Percentiles rank a stretch among this genome's conserved stretches.
Evolutionary conservation across 2,888 invertebrate genomes (phyloP).

Genomic region (Drosophila mulleri): DNA sequence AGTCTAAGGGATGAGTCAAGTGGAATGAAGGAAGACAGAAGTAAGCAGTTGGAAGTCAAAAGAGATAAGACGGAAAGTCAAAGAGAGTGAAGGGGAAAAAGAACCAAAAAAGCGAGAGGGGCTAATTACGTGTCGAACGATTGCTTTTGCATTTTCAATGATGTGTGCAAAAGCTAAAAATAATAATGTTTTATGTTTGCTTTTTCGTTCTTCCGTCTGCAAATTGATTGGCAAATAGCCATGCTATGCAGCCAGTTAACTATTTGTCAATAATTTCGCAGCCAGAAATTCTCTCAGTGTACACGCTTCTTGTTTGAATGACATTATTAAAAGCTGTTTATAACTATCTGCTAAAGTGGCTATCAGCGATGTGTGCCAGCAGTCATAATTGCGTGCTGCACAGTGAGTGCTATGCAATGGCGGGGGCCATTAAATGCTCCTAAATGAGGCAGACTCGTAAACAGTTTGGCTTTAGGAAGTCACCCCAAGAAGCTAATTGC

Average conservation of each 20-base stretch:
- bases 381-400: slow-evolving; percentile 20
- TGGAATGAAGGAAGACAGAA: neutral
- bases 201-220: neutral
- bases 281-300: slow-evolving; percentile 35
- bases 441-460: slow-evolving; percentile 29
- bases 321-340: slow-evolving; percentile 36
- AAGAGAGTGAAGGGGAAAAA: too few species aligned
- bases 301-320: slow-evolving; percentile 28
- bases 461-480: slow-evolving; percentile 65
- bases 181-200: neutral
- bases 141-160: neutral
- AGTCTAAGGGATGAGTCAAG: too few species aligned
- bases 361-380: slow-evolving; percentile 48
- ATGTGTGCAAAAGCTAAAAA: neutral
- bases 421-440: slow-evolving; percentile 16
- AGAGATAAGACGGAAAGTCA: neutral
- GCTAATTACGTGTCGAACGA: too few species aligned
- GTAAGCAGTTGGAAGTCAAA: too few species aligned
- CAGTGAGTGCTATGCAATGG: slow-evolving; percentile 37
- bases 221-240: neutral
- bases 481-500: slow-evolving; percentile 58
- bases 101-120: too few species aligned
- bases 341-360: slow-evolving; percentile 7
- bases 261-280: neutral
- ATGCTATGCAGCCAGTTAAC: neutral